Evolutionary conservation across 2,888 invertebrate genomes (phyloP).

Genomic region (Callosobruchus maculatus): DNA sequence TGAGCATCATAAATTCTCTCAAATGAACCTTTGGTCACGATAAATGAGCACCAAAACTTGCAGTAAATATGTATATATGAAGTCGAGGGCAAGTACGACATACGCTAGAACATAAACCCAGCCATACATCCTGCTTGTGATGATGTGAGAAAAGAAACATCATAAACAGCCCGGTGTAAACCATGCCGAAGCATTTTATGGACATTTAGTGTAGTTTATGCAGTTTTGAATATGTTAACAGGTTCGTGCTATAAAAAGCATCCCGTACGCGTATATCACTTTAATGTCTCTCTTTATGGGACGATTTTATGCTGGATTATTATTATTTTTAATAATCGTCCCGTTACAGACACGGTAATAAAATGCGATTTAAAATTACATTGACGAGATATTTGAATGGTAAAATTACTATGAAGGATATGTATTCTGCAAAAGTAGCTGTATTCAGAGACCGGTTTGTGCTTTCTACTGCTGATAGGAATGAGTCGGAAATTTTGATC

Average conservation of each 20-base stretch:
- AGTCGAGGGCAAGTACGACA: not conserved
- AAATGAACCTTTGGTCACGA: too few species aligned
- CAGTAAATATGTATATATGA: not conserved
- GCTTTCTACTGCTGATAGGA: too few species aligned
- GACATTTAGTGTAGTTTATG: not conserved
- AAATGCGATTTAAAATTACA: not conserved
- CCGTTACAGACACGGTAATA: not conserved
- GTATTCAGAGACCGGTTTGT: too few species aligned
- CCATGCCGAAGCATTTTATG: not conserved
- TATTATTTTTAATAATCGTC: not conserved
- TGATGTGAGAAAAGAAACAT: not conserved
- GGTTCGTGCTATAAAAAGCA: not conserved
- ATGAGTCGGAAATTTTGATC: too few species aligned
- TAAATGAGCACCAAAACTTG: not conserved
- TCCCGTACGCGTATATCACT: not conserved
- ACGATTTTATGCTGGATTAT: not conserved
- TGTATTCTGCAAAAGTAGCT: too few species aligned
- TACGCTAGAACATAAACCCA: not conserved
- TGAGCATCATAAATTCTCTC: too few species aligned
- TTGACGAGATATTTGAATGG: not conserved
- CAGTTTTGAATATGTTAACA: not conserved
- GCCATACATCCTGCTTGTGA: not conserved
- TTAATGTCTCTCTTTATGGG: not conserved
- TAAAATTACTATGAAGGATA: too few species aligned
- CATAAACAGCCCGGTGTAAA: not conserved